A percentile compares a stretch with the other conserved stretches of the same genome.
phyloP scores from a whole-genome alignment of 2,113 vertebrate species.

The Pedionomus torquatus region DNA sequence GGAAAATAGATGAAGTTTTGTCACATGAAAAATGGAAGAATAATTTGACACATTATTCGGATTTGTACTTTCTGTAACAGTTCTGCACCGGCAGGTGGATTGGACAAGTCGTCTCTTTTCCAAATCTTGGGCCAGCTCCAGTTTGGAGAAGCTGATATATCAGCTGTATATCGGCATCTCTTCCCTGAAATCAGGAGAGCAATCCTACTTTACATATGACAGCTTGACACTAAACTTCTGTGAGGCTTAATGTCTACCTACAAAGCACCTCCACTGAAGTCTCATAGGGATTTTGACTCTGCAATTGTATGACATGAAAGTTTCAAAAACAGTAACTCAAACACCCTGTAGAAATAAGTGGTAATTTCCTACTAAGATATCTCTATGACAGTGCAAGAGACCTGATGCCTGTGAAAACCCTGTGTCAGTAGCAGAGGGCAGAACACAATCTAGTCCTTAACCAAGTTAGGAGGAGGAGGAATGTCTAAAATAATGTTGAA shows the following conservation, averaged over 20 bases:
- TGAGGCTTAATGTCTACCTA: background rate
- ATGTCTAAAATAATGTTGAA: background rate
- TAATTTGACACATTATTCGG: background rate
- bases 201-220: background rate
- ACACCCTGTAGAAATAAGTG: background rate
- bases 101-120: background rate
- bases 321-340: background rate
- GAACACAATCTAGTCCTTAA: background rate
- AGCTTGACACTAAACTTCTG: background rate
- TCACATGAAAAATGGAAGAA: slow-evolving; percentile 3
- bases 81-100: background rate
- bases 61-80: background rate
- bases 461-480: background rate
- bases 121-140: background rate
- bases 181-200: background rate
- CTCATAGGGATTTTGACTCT: background rate
- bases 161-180: background rate
- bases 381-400: background rate
- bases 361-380: background rate
- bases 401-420: background rate
- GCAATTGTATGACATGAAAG: background rate
- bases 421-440: background rate
- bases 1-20: background rate
- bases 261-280: background rate
- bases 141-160: background rate